Percentiles rank a stretch among this genome's conserved stretches.
phyloP scores from a whole-genome alignment of 30 jellyfish, hydroid and myxozoan genomes.

The Catostylus mosaicus region DNA sequence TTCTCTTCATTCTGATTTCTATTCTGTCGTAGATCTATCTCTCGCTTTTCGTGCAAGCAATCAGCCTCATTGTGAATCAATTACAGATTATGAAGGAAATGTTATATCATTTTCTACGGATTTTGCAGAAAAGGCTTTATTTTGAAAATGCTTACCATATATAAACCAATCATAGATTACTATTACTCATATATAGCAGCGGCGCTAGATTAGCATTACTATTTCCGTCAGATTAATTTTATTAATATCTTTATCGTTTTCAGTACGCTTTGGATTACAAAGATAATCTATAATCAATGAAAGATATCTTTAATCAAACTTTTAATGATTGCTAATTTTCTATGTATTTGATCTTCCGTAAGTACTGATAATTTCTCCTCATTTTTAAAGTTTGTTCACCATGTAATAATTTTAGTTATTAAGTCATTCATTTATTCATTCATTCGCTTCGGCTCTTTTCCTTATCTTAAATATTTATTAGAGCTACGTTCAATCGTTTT shows the following conservation, averaged over 20 bases:
- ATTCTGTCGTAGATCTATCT: too few relatives aligned
- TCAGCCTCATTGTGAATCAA: too few relatives aligned
- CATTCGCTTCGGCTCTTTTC: not conserved
- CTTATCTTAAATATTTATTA: slow-evolving; percentile 8
- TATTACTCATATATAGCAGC: not conserved
- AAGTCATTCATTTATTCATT: slow-evolving; percentile 24
- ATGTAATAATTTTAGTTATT: not conserved
- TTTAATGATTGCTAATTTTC: not conserved
- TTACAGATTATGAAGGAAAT: too few relatives aligned
- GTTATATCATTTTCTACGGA: too few relatives aligned
- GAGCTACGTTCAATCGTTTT: not conserved
- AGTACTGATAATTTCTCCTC: not conserved
- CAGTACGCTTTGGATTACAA: not conserved
- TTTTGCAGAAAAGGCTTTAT: not conserved
- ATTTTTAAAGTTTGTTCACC: not conserved
- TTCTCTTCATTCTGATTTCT: too few relatives aligned
- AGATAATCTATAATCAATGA: not conserved
- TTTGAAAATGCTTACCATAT: not conserved
- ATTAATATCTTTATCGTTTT: not conserved
- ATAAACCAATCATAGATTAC: too few relatives aligned
- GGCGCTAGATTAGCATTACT: not conserved
- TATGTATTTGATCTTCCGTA: not conserved
- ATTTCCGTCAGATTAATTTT: not conserved
- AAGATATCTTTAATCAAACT: not conserved
- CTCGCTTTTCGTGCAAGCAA: too few relatives aligned